Evolutionary conservation across 23 tunicate genomes (phyloP).

Genomic region (Trididemnum nubilum): DNA sequence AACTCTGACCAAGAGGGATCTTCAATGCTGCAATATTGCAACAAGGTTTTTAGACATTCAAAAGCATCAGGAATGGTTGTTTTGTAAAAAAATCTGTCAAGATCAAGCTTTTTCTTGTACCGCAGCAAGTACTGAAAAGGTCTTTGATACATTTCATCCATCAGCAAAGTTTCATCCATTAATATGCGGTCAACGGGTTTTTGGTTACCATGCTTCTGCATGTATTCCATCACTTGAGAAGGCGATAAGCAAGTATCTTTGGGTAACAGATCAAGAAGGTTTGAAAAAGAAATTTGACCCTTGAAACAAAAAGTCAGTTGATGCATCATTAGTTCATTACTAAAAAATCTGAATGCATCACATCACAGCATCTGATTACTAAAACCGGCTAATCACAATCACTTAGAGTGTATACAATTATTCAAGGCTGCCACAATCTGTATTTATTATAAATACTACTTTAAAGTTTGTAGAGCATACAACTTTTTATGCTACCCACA

Average conservation of each 20-base stretch:
- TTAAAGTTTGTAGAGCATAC: no score
- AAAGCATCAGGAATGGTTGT: not conserved
- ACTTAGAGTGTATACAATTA: no score
- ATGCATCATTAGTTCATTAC: no score
- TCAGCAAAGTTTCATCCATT: constrained; percentile 38
- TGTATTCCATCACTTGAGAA: not conserved
- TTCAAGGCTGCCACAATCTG: no score
- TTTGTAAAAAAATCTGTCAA: constrained; percentile 21
- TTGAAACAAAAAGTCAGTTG: no score
- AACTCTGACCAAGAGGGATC: constrained; percentile 52
- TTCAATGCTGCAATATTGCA: constrained; percentile 9
- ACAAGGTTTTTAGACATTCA: constrained; percentile 33
- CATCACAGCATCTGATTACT: no score
- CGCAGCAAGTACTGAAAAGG: constrained; percentile 40
- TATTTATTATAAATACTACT: no score
- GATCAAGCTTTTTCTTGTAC: not conserved
- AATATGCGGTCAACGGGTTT: not conserved
- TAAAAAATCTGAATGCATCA: no score
- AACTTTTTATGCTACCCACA: no score
- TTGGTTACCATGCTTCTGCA: not conserved
- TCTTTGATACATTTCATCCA: constrained; percentile 36
- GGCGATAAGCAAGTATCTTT: constrained; percentile 41
- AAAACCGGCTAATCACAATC: no score
- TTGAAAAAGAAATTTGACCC: no score
- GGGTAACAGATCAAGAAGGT: no score